These are phyloP conservation scores for Trachurus trachurus DNA, from an alignment of 2,797 vertebrate species.

Conservation along the genomic window DNA sequence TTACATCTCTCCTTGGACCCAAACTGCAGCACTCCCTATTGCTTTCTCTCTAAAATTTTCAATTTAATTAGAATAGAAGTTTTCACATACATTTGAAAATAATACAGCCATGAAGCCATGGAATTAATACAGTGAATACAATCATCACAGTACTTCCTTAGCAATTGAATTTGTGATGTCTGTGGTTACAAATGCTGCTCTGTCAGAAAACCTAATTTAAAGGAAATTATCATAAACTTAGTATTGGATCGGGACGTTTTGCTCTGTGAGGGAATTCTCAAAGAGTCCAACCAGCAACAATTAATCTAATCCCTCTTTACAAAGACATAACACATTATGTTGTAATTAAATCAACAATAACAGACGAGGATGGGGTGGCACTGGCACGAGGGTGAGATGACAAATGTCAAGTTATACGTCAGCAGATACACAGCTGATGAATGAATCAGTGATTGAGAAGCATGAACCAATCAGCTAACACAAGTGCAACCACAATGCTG, in stretches of 20 bases:
- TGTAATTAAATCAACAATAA: neutral
- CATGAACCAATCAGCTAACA: conserved; percentile 11
- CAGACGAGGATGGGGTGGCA: neutral
- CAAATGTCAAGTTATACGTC: neutral
- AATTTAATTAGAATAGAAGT: neutral
- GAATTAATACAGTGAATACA: too few species aligned
- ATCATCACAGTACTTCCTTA: too few species aligned
- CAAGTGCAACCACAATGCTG: neutral
- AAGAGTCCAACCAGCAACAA: neutral
- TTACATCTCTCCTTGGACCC: too few species aligned
- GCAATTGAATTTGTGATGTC: too few species aligned
- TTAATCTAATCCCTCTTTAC: neutral
- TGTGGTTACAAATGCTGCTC: too few species aligned
- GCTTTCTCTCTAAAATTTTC: too few species aligned
- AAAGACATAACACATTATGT: neutral
- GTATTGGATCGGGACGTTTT: too few species aligned
- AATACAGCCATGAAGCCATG: neutral
- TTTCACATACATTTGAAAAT: neutral
- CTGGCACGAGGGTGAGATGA: neutral
- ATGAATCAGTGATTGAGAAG: conserved; percentile 12
- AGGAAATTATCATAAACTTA: too few species aligned
- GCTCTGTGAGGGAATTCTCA: too few species aligned
- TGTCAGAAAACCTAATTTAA: too few species aligned
- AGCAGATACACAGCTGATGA: conserved; percentile 5
- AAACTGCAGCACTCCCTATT: too few species aligned